A percentile compares a stretch with the other conserved stretches of the same genome.
These are phyloP conservation scores for Eurystomus glaucurus DNA, from an alignment of 2,797 vertebrate genomes.

Conservation along the genomic window DNA sequence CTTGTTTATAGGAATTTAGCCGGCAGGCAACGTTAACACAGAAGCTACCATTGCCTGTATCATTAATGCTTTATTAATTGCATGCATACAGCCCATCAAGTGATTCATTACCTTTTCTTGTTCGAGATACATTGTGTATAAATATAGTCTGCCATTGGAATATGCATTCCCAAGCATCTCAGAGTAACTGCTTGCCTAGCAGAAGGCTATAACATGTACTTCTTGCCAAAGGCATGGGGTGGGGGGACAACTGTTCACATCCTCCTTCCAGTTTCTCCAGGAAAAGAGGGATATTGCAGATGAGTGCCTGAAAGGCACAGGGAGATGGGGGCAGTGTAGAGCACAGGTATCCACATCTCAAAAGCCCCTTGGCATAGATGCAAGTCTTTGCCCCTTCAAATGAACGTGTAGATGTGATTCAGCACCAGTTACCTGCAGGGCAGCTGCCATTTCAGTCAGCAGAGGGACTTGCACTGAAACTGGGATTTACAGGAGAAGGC, in stretches of 20 bases:
- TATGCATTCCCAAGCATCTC: background rate
- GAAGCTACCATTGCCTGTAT: background rate
- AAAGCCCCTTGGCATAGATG: background rate
- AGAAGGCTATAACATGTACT: rapidly evolving
- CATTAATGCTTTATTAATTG: background rate
- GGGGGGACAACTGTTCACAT: rapidly evolving
- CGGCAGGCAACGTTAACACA: background rate
- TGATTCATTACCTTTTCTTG: background rate
- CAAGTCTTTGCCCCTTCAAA: background rate
- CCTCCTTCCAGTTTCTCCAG: background rate
- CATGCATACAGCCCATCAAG: background rate
- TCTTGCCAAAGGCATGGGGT: background rate
- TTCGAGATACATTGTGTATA: background rate
- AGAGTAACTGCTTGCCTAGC: background rate
- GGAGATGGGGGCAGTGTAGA: background rate
- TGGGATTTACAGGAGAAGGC: background rate
- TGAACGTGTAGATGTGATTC: rapidly evolving
- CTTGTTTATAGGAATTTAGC: background rate
- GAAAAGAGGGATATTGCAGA: background rate
- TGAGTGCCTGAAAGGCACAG: background rate
- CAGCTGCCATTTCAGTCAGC: background rate
- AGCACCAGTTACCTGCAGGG: background rate
- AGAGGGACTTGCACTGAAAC: background rate
- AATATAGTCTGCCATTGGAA: background rate
- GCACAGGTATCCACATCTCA: rapidly evolving